These are phyloP conservation scores for Conomelus anceps DNA, from an alignment of 2,888 invertebrate species.

Conservation along the genomic window DNA sequence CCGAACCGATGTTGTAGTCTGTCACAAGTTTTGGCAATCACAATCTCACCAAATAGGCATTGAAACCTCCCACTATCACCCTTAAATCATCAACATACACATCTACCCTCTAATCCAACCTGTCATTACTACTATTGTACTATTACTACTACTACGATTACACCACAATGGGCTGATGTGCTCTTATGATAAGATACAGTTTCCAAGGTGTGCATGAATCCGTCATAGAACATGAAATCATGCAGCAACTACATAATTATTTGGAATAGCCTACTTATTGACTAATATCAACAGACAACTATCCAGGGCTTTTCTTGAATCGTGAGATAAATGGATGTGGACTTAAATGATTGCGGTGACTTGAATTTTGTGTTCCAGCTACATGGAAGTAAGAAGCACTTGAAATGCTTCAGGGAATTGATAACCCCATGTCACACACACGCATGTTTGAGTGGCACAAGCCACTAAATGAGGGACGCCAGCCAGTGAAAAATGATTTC, in stretches of 20 bases:
- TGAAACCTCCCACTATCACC: neutral
- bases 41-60: neutral
- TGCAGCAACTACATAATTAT: neutral
- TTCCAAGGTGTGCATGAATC: neutral
- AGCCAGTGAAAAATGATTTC: neutral
- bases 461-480: neutral
- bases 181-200: neutral
- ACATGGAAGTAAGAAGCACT: neutral
- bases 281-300: no score
- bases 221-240: neutral
- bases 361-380: neutral
- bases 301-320: no score
- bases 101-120: neutral
- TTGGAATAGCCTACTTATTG: no score
- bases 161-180: neutral
- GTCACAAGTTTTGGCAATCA: neutral
- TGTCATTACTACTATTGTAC: neutral
- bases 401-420: neutral
- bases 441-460: neutral
- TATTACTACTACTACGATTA: neutral
- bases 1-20: neutral
- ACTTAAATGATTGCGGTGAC: no score
- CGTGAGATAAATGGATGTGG: no score
- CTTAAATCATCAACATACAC: neutral
- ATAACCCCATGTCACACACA: neutral